phyloP scores from a whole-genome alignment of 2,113 vertebrate genomes.

The Maccullochella peelii region DNA sequence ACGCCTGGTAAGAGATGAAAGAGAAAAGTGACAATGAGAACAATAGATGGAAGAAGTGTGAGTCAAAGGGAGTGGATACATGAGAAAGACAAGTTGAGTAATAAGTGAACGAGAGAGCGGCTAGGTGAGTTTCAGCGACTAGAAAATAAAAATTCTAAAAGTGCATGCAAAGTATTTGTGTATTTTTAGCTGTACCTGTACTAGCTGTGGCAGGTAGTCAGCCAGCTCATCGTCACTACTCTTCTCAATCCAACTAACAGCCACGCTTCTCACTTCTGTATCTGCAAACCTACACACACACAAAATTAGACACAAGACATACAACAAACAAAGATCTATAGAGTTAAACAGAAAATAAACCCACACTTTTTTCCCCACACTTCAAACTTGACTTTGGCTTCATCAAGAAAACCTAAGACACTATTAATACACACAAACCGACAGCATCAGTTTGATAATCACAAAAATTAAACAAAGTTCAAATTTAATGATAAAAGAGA shows the following conservation, averaged over 20 bases:
- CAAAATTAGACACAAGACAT: background rate
- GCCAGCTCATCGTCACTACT: slow-evolving; percentile 94
- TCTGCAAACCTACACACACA: slow-evolving; percentile 90
- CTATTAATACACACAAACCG: background rate
- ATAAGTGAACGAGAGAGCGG: background rate
- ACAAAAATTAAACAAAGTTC: background rate
- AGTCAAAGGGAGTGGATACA: background rate
- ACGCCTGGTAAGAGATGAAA: slow-evolving; percentile 82
- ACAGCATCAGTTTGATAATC: no score
- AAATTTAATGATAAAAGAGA: background rate
- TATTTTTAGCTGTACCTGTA: slow-evolving; percentile 86
- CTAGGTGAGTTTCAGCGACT: background rate
- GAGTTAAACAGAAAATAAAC: background rate
- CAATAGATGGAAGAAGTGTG: background rate
- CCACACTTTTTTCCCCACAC: no score
- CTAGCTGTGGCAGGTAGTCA: slow-evolving; percentile 96
- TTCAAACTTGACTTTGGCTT: background rate
- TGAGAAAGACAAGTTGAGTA: background rate
- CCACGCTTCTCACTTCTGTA: slow-evolving; percentile 90
- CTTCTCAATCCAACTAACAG: slow-evolving; percentile 92
- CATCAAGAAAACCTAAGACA: background rate
- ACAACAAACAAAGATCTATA: background rate
- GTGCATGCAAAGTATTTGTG: background rate
- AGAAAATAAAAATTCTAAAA: background rate
- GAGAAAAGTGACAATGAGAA: background rate